A percentile compares a stretch with the other conserved stretches of the same genome.
These are phyloP conservation scores for Myodes glareolus DNA, from an alignment of 2,113 vertebrate species.

Conservation along the genomic window DNA sequence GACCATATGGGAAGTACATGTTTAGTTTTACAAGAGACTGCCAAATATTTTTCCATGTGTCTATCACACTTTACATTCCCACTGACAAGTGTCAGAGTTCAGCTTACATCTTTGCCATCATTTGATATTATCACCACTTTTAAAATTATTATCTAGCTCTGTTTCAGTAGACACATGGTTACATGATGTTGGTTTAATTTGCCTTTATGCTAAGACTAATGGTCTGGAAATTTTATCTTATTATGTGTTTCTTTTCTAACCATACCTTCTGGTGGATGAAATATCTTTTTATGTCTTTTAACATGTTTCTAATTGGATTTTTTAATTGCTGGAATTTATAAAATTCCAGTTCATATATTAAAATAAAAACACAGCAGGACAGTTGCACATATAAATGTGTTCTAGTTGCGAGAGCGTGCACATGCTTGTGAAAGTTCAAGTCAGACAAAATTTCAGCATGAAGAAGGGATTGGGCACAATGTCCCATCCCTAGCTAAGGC, in stretches of 20 bases:
- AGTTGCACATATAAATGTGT: no score
- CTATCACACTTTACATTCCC: neutral
- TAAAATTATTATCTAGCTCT: neutral
- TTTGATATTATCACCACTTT: neutral
- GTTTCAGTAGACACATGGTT: neutral
- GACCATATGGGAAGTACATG: neutral
- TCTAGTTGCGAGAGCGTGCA: neutral
- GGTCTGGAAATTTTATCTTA: neutral
- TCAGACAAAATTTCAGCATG: neutral
- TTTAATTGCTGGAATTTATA: constrained; percentile 12
- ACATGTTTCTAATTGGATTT: neutral
- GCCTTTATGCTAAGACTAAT: neutral
- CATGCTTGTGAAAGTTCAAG: neutral
- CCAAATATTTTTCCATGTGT: constrained; percentile 14
- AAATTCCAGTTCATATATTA: neutral
- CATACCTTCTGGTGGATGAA: neutral
- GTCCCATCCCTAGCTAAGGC: neutral
- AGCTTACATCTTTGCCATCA: neutral
- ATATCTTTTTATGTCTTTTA: neutral
- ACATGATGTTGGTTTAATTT: neutral
- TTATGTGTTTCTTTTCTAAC: neutral
- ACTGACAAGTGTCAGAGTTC: neutral
- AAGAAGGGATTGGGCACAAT: neutral
- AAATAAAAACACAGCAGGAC: neutral
- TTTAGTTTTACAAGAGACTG: constrained; percentile 18